Evolutionary conservation across 1,140 invertebrate species (phyloP), one percentile per base, ranked within the genome.

Genomic region (Drosophila persimilis): DNA sequence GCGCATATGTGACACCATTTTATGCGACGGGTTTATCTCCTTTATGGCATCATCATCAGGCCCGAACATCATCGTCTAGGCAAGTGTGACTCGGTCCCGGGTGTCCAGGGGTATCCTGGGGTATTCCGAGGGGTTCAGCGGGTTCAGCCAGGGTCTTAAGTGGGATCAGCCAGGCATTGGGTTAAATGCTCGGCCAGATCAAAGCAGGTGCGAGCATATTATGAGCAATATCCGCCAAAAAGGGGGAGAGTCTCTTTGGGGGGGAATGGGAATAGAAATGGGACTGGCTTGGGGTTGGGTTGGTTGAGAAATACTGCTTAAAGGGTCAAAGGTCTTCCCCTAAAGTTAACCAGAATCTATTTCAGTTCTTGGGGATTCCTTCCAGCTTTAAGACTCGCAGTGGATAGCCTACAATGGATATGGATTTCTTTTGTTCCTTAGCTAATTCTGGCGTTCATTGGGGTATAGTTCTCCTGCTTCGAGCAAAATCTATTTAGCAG

Each of bases 1-100:
- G 79, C 89, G 89, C 89, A 90, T 90, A 90, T 90, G 89, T 90
- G 89, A 83, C 80, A 86, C 86, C 83, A 86, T 86, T 88, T 83
- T 88, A 88, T 88, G 83, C 83, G 78, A 86, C 74, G 83, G 83
- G 81, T 72, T 86, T 86, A 86, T 86, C 81, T 86, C 81, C 69
- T 85, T 81, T 86, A 86, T 86, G 81, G 81, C 81, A 86, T 81
- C 81, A 86, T 77, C 80, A 77, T 70, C 78, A 58, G 50, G 50
- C 51, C 29, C 62, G 47, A 43, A 50, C 65, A 48, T 60, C 51
- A 47, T 50, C 29, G 50, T 43, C 35, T 48, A 35, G 45, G 53
- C 63, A 65, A 31, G 46, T 65, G 46, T 60, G 20, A 31, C 53
- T 44, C 46, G 26, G 24, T 8, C 13, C 48, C 13, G 31, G 47